These are phyloP conservation scores for Hypsibius dujardini DNA, from an alignment of 1,140 invertebrate genomes.

Conservation along the genomic window DNA sequence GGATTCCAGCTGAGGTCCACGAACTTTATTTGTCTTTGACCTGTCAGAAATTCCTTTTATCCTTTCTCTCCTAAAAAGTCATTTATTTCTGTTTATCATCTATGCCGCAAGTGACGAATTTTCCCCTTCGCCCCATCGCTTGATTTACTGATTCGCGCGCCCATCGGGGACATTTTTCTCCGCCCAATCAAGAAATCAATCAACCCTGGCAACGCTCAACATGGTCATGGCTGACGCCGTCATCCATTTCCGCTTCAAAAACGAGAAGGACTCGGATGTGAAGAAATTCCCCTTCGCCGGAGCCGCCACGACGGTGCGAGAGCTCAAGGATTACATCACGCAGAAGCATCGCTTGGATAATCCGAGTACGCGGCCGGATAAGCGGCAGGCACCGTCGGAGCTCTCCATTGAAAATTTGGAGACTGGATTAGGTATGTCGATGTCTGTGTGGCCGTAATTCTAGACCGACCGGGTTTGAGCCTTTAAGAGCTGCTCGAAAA, in stretches of 20 bases:
- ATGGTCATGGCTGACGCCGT: conserved; percentile 8
- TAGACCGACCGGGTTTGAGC: no score
- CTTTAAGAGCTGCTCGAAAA: no score
- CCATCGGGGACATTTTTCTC: no score
- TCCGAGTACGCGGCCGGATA: neutral
- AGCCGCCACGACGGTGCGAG: neutral
- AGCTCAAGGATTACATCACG: neutral
- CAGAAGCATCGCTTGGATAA: neutral
- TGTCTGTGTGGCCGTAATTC: neutral
- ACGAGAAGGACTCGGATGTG: neutral
- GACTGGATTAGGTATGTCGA: neutral
- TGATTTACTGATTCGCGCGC: no score
- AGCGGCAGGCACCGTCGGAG: conserved; percentile 11
- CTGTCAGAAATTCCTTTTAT: no score
- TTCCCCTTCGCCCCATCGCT: no score
- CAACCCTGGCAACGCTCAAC: neutral
- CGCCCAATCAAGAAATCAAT: no score
- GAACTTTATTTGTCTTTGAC: no score
- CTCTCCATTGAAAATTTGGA: neutral
- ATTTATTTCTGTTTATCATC: no score
- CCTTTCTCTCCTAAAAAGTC: no score
- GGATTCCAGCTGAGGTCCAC: no score
- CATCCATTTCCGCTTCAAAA: conserved; percentile 9
- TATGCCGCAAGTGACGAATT: no score
- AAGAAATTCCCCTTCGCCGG: conserved; percentile 5